phyloP scores from a whole-genome alignment of 2,113 vertebrate genomes.

The Chlorocebus sabaeus region DNA sequence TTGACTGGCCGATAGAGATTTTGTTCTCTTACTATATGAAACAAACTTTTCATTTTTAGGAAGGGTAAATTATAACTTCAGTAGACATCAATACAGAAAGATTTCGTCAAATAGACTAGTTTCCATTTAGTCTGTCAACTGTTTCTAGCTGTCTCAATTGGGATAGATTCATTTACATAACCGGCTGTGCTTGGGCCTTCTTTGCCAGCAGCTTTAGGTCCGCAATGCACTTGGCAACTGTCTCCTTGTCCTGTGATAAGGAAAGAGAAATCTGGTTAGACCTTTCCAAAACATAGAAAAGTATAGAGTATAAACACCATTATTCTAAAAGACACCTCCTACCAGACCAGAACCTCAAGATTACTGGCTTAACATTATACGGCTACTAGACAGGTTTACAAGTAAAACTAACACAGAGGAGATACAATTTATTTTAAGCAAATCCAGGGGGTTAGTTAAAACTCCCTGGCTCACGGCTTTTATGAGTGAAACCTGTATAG shows the following conservation, averaged over 20 bases:
- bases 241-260: conserved; percentile 92
- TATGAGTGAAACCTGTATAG: not conserved
- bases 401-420: not conserved
- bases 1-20: not conserved
- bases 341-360: not conserved
- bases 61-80: conserved; percentile 16
- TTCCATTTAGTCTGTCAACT: conserved; percentile 1
- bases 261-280: conserved; percentile 56
- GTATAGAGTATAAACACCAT: not conserved
- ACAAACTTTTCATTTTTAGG: conserved; percentile 17
- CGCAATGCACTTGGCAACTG: conserved; percentile 94
- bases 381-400: not conserved
- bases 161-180: conserved; percentile 36
- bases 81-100: not conserved
- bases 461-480: not conserved
- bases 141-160: not conserved
- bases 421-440: conserved; percentile 2
- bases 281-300: not conserved
- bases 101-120: conserved; percentile 43
- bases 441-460: conserved; percentile 13
- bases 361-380: not conserved
- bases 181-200: conserved; percentile 78
- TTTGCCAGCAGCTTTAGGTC: conserved; percentile 93
- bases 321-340: not conserved
- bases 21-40: conserved; percentile 10